Conservation (phyloP, 2,888 invertebrate species). For the Chorisops tibialis region DNA sequence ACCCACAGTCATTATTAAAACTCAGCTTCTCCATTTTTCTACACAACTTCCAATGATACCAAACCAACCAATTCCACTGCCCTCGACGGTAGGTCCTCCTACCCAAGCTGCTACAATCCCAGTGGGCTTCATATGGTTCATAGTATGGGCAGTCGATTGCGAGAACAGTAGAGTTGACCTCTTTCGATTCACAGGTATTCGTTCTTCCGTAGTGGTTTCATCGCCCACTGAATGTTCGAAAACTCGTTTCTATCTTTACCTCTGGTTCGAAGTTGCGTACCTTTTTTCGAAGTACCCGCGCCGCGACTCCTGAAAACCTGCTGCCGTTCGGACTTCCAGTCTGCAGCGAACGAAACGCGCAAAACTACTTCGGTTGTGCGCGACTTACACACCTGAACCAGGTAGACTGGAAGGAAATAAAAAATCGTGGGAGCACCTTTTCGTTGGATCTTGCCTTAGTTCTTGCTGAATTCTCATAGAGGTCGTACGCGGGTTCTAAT, state of each 20-base stretch:
- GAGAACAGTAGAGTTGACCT: neutral
- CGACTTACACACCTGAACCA: conserved; percentile 30
- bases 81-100: neutral
- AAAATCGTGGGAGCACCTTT: conserved; percentile 37
- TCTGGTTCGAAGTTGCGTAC: neutral
- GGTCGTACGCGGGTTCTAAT: conserved; percentile 40
- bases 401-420: conserved; percentile 42
- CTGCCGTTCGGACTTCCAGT: conserved; percentile 17
- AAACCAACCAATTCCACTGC: neutral
- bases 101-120: neutral
- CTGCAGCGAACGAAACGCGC: conserved; percentile 7
- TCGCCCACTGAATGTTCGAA: neutral
- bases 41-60: neutral
- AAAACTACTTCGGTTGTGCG: neutral
- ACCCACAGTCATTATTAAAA: neutral
- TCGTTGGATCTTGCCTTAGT: conserved; percentile 52
- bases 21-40: conserved; percentile 7
- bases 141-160: neutral
- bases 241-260: conserved; percentile 7
- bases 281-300: neutral
- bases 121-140: neutral
- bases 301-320: neutral
- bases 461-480: conserved; percentile 52
- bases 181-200: conserved; percentile 1
- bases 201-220: neutral